A percentile compares a stretch with the other conserved stretches of the same genome.
These are phyloP conservation scores for Pocillopora grandis DNA, from an alignment of 92 coral and sea anemone genomes.

Conservation along the genomic window DNA sequence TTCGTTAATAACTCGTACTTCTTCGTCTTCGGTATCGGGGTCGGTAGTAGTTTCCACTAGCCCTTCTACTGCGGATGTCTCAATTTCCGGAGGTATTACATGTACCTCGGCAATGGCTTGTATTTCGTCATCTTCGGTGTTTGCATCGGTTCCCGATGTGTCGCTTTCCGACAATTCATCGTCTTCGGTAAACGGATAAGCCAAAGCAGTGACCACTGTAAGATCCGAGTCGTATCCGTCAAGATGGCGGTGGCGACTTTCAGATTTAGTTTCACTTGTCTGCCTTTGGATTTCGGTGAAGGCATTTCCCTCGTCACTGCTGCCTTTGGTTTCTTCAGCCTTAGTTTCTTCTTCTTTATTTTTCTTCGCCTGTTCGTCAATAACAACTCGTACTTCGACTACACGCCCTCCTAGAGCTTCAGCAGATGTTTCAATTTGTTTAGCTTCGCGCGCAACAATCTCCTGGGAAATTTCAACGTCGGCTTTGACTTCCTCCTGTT, in stretches of 20 bases:
- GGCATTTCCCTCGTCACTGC: background rate
- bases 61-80: background rate
- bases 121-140: background rate
- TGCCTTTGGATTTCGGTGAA: background rate
- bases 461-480: background rate
- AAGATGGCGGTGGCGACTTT: constrained; percentile 4
- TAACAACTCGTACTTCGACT: background rate
- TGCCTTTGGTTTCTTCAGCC: background rate
- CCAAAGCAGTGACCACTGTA: constrained; percentile 25
- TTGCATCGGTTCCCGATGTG: background rate
- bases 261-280: background rate
- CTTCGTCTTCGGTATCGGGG: background rate
- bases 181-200: background rate
- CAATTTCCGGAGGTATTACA: background rate
- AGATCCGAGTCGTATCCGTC: constrained; percentile 24
- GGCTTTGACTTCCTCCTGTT: background rate
- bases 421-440: background rate
- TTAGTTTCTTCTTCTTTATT: background rate
- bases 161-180: background rate
- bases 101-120: background rate
- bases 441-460: constrained; percentile 2
- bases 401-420: constrained; percentile 2
- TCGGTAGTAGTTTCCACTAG: background rate
- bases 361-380: constrained; percentile 9
- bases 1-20: background rate